Conservation (phyloP, 2,888 invertebrate species). For the Anarsia innoxiella region DNA sequence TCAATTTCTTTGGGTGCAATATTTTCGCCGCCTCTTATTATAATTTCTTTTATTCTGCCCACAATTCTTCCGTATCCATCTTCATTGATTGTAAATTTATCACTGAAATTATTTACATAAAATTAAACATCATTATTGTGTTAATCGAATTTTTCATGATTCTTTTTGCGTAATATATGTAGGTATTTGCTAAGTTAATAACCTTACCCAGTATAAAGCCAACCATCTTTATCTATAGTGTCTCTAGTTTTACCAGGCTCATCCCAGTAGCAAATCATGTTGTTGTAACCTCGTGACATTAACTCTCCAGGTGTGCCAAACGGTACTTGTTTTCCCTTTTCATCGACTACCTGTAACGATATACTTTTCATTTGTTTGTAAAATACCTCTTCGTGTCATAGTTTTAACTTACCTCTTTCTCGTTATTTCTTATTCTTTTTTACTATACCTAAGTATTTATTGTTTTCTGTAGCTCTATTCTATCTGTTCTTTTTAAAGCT, state of each 20-base stretch:
- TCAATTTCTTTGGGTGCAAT: constrained; percentile 90
- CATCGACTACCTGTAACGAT: constrained; percentile 83
- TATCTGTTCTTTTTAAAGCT: too few species aligned
- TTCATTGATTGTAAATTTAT: constrained; percentile 79
- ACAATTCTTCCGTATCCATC: constrained; percentile 83
- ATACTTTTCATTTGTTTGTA: too few species aligned
- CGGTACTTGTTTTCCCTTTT: constrained; percentile 78
- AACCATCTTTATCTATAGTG: constrained; percentile 79
- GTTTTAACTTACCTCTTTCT: too few species aligned
- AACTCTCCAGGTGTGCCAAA: constrained; percentile 84
- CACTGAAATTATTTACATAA: too few species aligned
- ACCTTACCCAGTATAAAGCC: constrained; percentile 91
- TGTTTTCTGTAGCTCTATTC: too few species aligned
- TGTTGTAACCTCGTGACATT: constrained; percentile 81
- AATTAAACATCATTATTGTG: too few species aligned
- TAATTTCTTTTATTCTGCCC: constrained; percentile 85
- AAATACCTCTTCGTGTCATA: too few species aligned
- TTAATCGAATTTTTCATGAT: too few species aligned
- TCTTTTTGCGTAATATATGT: too few species aligned
- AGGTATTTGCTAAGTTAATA: too few species aligned
- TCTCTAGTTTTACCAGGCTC: constrained; percentile 84
- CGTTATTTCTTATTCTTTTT: too few species aligned
- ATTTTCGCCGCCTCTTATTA: constrained; percentile 89
- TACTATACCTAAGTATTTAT: too few species aligned
- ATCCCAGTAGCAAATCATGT: constrained; percentile 89